Conservation (phyloP, 2,113 vertebrate genomes). For the Sus scrofa region T2T-Sscrofa CM000821.6:16818001-16818500, state of each 20-base stretch:
- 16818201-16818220: neutral
- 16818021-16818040: neutral
- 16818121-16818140: neutral
- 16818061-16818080: accelerated
- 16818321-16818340: neutral
- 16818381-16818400: neutral
- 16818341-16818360: neutral
- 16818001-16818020: neutral
- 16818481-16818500: neutral
- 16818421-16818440: neutral
- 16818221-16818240: neutral
- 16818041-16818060: neutral
- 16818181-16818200: neutral
- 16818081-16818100: neutral
- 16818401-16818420: neutral
- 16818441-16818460: neutral
- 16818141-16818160: neutral
- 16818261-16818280: neutral
- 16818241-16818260: neutral
- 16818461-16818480: neutral
- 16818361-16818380: neutral
- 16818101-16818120: neutral
- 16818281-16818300: neutral
- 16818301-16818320: conserved; percentile 25
- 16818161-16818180: neutral